Base-by-base conservation (phyloP, 2,888 invertebrate genomes). In the Nomada fucata region DNA sequence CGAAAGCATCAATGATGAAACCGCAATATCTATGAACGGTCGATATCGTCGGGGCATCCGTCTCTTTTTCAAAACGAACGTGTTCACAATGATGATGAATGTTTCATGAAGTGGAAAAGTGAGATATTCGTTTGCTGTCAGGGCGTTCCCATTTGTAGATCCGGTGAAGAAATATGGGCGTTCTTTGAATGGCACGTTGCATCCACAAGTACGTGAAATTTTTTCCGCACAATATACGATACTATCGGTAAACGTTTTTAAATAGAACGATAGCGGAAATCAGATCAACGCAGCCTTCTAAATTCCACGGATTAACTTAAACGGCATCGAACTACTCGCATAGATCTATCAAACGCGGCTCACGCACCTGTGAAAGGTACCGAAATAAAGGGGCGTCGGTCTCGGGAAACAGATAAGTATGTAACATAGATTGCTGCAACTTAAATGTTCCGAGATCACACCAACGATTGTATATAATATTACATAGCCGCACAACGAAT, bases 1-100 rank as follows among this genome's bases (percentile, higher is more conserved):
- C 52, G 59, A 75, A 75, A 20, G 36, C 36, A 7, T 20, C 42
- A 42, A 59, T 59, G 76, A 64, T 77, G 76, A 77, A 77, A 77
- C 65, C 23, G 47, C 75, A 65, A 65, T 75, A 64, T 29, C 20
- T 52, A 52, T 59, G 64, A 11, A 65, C 44, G 55, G 1, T 15
- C 47, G 64, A 13, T 65, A 57, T 57, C 63, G 13, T 5, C 23
- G 2, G 68, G 50, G 15, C 11, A 36, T 29, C 29, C 1, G 26
- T 11, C 15, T 9, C 26, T 7, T 10, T 50, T 74, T 60, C 50
- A 47, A 59, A 59, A 50, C 36, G n/a, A 23, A 4, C 63, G 13
- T 68, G 23, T 18, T 59, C 50, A 4, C 60, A 18, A 52, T 7
- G 23, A 18, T 36, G 36, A 36, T 36, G 9, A 4, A n/a, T 60